Evolutionary conservation across 2,113 vertebrate species (phyloP).

Genomic region (Rhipidura dahli): DNA sequence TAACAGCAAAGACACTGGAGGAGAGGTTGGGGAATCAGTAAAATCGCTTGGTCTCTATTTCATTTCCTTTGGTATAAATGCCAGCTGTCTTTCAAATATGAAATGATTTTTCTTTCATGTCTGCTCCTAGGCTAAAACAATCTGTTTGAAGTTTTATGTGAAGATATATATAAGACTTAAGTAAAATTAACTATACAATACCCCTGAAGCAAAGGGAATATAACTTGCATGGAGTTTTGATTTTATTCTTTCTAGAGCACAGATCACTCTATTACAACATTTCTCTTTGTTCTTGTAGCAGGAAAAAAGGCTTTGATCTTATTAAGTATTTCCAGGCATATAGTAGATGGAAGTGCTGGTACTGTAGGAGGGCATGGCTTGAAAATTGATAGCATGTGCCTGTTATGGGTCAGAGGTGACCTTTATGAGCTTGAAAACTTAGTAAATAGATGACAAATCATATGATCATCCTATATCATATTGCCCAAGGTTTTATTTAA

Average conservation of each 20-base stretch:
- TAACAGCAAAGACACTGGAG: background rate
- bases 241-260: conserved; percentile 74
- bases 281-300: conserved; percentile 85
- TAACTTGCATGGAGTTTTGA: conserved; percentile 73
- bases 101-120: conserved; percentile 69
- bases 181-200: conserved; percentile 61
- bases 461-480: conserved; percentile 46
- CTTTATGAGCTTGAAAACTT: conserved; percentile 84
- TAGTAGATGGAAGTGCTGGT: conserved; percentile 67
- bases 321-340: conserved; percentile 93
- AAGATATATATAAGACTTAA: conserved; percentile 52
- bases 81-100: conserved; percentile 60
- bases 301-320: conserved; percentile 87
- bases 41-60: conserved; percentile 52
- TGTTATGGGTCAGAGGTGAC: conserved; percentile 78
- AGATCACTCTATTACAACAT: conserved; percentile 76
- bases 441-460: conserved; percentile 78
- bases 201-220: conserved; percentile 49
- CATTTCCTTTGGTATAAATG: conserved; percentile 60
- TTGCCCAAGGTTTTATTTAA: background rate
- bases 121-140: conserved; percentile 41
- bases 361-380: conserved; percentile 71
- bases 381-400: conserved; percentile 89
- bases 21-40: background rate
- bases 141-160: conserved; percentile 62